Evolutionary conservation across 2,888 invertebrate species (phyloP).

Genomic region (Serrognathus titanus): DNA sequence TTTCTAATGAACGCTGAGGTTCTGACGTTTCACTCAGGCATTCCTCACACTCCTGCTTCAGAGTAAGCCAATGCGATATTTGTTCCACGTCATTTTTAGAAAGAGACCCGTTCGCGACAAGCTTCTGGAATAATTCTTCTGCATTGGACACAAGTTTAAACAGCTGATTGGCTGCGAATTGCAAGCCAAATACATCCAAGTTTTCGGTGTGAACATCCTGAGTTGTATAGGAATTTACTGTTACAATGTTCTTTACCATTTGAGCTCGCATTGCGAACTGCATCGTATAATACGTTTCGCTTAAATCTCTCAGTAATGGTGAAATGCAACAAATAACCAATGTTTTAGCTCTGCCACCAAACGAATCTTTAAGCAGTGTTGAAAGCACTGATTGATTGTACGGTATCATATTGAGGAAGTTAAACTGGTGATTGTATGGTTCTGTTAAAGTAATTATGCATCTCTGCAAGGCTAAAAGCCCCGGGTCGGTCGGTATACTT

Average conservation of each 20-base stretch:
- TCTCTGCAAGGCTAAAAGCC: conserved; percentile 64
- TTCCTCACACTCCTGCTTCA: conserved; percentile 85
- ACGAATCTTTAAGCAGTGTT: conserved; percentile 68
- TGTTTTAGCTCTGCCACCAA: conserved; percentile 73
- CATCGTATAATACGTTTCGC: conserved; percentile 67
- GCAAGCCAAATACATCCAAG: conserved; percentile 63
- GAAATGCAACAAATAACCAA: conserved; percentile 71
- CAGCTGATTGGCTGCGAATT: conserved; percentile 81
- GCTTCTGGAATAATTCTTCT: conserved; percentile 75
- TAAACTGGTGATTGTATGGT: conserved; percentile 34
- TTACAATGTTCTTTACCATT: conserved; percentile 67
- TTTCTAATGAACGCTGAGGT: conserved; percentile 52
- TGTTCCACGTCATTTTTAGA: conserved; percentile 71
- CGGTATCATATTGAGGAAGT: conserved; percentile 36
- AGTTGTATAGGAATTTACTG: conserved; percentile 61
- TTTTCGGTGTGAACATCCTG: conserved; percentile 36
- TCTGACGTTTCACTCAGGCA: conserved; percentile 63
- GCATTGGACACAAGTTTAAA: conserved; percentile 80
- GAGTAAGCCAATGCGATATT: conserved; percentile 77
- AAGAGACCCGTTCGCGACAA: conserved; percentile 67
- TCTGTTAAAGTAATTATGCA: conserved; percentile 60
- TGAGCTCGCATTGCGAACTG: conserved; percentile 65
- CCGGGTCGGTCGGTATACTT: conserved; percentile 57
- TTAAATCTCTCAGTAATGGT: conserved; percentile 63
- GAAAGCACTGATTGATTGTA: conserved; percentile 67